phyloP scores from a whole-genome alignment of 2,888 invertebrate genomes.

The Xestobium rufovillosum region DNA sequence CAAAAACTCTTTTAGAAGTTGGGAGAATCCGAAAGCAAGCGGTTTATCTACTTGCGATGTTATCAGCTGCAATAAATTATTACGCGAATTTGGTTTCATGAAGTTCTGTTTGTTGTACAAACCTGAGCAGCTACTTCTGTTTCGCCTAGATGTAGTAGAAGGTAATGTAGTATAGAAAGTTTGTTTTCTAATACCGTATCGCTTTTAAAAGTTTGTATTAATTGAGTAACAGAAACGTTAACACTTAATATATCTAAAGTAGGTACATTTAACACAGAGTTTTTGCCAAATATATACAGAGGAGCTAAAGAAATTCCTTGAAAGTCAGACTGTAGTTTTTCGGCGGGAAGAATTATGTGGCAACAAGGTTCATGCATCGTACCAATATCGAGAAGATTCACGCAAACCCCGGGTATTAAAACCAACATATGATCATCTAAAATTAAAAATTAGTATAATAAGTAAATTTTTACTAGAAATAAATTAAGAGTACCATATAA shows the following conservation, averaged over 20 bases:
- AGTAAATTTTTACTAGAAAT: neutral
- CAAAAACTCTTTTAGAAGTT: slow-evolving; percentile 73
- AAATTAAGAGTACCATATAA: slow-evolving; percentile 51
- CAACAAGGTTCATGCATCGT: slow-evolving; percentile 76
- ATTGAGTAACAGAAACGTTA: slow-evolving; percentile 56
- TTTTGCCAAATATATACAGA: slow-evolving; percentile 49
- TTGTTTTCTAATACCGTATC: slow-evolving; percentile 63
- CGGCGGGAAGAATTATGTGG: slow-evolving; percentile 64
- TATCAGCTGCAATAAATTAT: slow-evolving; percentile 45
- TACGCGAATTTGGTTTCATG: slow-evolving; percentile 5
- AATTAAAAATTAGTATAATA: slow-evolving; percentile 23
- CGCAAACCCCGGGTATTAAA: slow-evolving; percentile 75
- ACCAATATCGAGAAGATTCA: slow-evolving; percentile 79
- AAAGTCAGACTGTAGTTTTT: slow-evolving; percentile 57
- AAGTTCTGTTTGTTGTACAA: slow-evolving; percentile 7
- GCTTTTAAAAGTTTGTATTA: slow-evolving; percentile 62
- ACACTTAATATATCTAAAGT: slow-evolving; percentile 67
- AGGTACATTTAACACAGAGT: slow-evolving; percentile 57
- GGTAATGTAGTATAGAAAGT: slow-evolving; percentile 74
- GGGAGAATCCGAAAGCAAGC: slow-evolving; percentile 54
- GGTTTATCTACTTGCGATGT: slow-evolving; percentile 55
- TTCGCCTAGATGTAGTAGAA: slow-evolving; percentile 70
- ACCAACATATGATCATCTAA: slow-evolving; percentile 74
- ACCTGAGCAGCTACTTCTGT: slow-evolving; percentile 68
- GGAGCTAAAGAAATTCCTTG: slow-evolving; percentile 55